These are phyloP conservation scores for Battus philenor DNA, from an alignment of 1,140 invertebrate genomes.

Conservation along the genomic window DNA sequence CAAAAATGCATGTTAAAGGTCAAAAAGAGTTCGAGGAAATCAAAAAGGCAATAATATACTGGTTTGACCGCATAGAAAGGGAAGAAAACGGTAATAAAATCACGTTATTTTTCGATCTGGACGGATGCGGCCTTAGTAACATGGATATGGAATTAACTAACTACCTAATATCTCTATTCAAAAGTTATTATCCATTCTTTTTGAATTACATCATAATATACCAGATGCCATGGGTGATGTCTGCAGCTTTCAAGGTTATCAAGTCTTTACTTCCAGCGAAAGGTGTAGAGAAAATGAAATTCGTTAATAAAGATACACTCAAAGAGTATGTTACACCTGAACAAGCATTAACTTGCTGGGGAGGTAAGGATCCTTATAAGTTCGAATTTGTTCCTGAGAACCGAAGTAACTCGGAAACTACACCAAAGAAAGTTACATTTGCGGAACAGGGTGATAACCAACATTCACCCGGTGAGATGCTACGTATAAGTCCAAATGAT, in stretches of 20 bases:
- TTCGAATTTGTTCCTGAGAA: slow-evolving; percentile 84
- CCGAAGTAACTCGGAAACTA: slow-evolving; percentile 40
- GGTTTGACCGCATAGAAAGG: slow-evolving; percentile 77
- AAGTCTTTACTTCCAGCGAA: slow-evolving; percentile 92
- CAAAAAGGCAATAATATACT: slow-evolving; percentile 71
- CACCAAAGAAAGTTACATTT: slow-evolving; percentile 76
- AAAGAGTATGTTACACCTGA: slow-evolving; percentile 86
- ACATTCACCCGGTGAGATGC: slow-evolving; percentile 59
- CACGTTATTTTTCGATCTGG: slow-evolving; percentile 93
- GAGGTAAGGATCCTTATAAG: slow-evolving; percentile 86
- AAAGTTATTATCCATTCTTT: slow-evolving; percentile 93
- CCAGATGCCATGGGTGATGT: slow-evolving; percentile 97
- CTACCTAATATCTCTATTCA: slow-evolving; percentile 91
- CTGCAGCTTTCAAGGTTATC: slow-evolving; percentile 95
- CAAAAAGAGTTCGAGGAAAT: slow-evolving; percentile 83
- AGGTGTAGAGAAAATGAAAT: slow-evolving; percentile 93
- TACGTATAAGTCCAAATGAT: slow-evolving; percentile 77
- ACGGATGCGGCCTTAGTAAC: slow-evolving; percentile 88
- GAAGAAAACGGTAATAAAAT: slow-evolving; percentile 86
- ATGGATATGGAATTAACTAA: slow-evolving; percentile 92
- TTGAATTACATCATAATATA: slow-evolving; percentile 94
- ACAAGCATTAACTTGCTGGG: slow-evolving; percentile 88
- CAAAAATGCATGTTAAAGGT: slow-evolving; percentile 86
- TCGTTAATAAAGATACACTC: slow-evolving; percentile 87
- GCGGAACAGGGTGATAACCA: slow-evolving; percentile 57